Evolutionary conservation across 2,113 vertebrate genomes (phyloP), one percentile per base, ranked within the genome.

Genomic region (Oceanodroma tethys): DNA sequence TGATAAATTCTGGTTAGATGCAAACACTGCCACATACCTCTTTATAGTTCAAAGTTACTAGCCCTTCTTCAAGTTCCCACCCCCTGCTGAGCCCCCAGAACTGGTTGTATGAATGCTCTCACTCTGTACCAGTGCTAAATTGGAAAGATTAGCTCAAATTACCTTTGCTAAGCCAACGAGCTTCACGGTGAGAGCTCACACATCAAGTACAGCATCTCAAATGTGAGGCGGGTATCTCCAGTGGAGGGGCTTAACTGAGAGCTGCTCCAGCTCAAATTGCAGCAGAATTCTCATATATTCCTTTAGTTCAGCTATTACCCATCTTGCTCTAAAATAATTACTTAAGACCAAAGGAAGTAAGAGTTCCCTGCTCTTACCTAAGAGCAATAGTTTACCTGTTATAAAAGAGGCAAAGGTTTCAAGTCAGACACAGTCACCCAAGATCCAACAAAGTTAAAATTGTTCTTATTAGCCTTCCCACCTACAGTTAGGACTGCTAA

Each of bases 121-220:
- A 50, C 29, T 36, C 81, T 87, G 84, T 83, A 84, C 75, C 76
- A 91, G 55, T n/a, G 84, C 81, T 93, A 94, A 95, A 56, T 95
- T 87, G 68, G 87, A 84, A 90, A 81, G 84, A 94, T 85, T 91
- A 91, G 66, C 87, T 94, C 91, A 91, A 93, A 91, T 94, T 96
- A 95, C 93, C 52, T 90, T 75, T 75, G 73, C 81, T 88, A 90
- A 95, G 56, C 84, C 56, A 91, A 82, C 1, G 0, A 56, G 71
- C 70, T 88, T 67, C 74, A 87, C 52, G 91, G 76, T 32, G 53
- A 81, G 78, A 91, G 52, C 48, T 85, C 56, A 72, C 52, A 60
- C 73, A 63, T 74, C 55, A 94, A 74, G 56, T n/a, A 75, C 2
- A 1, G 48, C 52, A 79, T 76, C 84, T n/a, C 66, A 53, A 38